Evolutionary conservation across 2,888 invertebrate genomes (phyloP), one percentile per base, ranked within the genome.

Genomic region (Fragum sueziense): DNA sequence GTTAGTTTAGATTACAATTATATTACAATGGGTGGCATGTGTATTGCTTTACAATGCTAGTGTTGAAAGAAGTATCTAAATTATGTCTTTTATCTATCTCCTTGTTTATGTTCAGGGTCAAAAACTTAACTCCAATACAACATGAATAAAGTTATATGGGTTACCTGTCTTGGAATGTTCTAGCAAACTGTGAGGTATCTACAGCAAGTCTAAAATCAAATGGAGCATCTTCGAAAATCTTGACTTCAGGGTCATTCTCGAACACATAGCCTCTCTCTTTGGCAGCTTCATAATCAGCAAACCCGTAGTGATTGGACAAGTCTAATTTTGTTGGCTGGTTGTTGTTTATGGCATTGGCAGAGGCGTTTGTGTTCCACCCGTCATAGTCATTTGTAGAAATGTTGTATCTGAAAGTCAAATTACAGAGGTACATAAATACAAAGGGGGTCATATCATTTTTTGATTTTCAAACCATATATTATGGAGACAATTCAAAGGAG

Each of bases 161-260:
- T 74, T 72, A 93, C 93, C 93, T 92, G 82, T 93, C 93, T 80
- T 93, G 92, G 80, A 93, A 93, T 6, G 89, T 88, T 47, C 93
- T 79, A 3, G 92, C 93, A 90, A 84, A 93, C 87, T 93, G 92
- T 14, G 92, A 91, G 0, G 93, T 93, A 82, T 93, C 91, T 25
- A 93, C 83, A 3, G 92, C 92, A n/a, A 93, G 84, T 51, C 87
- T 84, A 0, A 93, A 87, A 17, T 87, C 82, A 74, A 93, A 88
- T 61, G 88, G 80, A 2, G 87, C 79, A 73, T 88, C 88, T 25
- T 83, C 88, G 86, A 93, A 93, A 25, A 93, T 76, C 75, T 92
- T 83, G 20, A 93, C 90, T 34, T 88, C 83, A 2, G 93, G 92
- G 75, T 93, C 91, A 65, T 90, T 90, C 75, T 91, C 85, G 74